Evolutionary conservation across 2,797 vertebrate species (phyloP).

Genomic region (Thaleichthys pacificus): DNA sequence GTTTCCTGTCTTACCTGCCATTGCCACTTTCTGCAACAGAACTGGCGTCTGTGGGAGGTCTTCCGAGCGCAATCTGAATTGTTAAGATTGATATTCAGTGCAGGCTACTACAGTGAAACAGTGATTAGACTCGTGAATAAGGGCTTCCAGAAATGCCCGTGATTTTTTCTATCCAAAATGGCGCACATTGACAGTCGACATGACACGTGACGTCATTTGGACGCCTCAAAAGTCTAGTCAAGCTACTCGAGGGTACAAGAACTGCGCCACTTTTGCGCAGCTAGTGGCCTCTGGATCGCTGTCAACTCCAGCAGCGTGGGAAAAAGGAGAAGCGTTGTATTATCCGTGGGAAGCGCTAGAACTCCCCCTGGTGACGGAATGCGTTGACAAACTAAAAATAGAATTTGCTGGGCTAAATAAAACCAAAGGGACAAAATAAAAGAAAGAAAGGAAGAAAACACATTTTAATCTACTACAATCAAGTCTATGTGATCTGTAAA

Average conservation of each 20-base stretch:
- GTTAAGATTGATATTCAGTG: neutral
- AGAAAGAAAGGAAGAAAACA: too few species aligned
- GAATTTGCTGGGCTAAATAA: neutral
- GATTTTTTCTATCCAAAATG: conserved; percentile 75
- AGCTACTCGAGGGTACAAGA: neutral
- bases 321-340: neutral
- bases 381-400: neutral
- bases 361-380: neutral
- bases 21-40: conserved; percentile 42
- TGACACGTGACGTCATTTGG: conserved; percentile 77
- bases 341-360: neutral
- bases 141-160: conserved; percentile 60
- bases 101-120: conserved; percentile 25
- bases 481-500: too few species aligned
- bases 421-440: too few species aligned
- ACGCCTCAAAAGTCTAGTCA: conserved; percentile 3
- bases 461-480: too few species aligned
- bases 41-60: conserved; percentile 17
- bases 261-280: conserved; percentile 5
- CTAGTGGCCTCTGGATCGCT: neutral
- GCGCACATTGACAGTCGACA: conserved; percentile 77
- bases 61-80: neutral
- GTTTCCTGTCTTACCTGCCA: conserved; percentile 64
- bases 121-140: conserved; percentile 29
- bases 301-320: conserved; percentile 1